Conservation (phyloP, 2,113 vertebrate genomes). For the Oreocharis arfaki region DNA sequence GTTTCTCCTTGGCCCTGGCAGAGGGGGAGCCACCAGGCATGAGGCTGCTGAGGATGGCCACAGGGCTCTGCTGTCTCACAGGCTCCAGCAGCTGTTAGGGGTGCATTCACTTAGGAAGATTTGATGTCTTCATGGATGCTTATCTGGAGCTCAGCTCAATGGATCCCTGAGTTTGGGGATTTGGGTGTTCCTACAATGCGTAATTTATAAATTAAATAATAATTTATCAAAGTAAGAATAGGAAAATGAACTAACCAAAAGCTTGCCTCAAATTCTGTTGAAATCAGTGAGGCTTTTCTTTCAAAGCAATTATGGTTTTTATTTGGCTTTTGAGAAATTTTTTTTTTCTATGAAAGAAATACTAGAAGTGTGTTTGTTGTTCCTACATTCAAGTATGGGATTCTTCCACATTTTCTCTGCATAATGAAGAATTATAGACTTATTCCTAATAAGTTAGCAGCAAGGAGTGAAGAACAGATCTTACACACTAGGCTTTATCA, state of each 20-base stretch:
- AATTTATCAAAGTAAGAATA: background rate
- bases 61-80: background rate
- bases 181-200: background rate
- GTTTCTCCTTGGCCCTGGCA: background rate
- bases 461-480: background rate
- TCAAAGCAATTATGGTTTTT: background rate
- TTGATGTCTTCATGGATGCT: background rate
- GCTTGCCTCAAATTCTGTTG: background rate
- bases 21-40: background rate
- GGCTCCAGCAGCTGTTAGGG: background rate
- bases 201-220: background rate
- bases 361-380: background rate
- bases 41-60: accelerated
- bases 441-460: background rate
- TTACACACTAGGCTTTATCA: background rate
- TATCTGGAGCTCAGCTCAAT: background rate
- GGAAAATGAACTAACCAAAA: background rate
- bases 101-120: background rate
- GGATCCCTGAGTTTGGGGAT: background rate
- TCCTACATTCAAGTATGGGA: background rate
- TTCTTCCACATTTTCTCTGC: background rate
- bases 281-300: background rate
- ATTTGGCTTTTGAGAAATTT: background rate
- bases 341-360: background rate
- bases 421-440: background rate